Percentiles rank a stretch among this genome's conserved stretches.
phyloP scores from a whole-genome alignment of 2,113 vertebrate species.

The Pelecanus crispus region DNA sequence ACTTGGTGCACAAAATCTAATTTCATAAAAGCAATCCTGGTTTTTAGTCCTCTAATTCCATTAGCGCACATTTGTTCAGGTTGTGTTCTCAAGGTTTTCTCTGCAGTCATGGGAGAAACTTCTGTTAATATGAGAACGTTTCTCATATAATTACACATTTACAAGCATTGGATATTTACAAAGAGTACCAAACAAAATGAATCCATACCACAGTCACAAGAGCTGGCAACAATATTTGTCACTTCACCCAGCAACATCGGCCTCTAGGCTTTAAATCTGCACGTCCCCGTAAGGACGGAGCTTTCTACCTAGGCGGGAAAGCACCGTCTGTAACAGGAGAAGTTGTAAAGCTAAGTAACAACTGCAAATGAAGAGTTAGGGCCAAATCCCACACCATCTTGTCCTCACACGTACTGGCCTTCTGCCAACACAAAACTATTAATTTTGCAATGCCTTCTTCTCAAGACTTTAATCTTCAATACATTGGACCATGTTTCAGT shows the following conservation, averaged over 20 bases:
- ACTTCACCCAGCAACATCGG: background rate
- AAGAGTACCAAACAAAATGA: background rate
- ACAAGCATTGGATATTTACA: background rate
- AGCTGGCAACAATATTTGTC: background rate
- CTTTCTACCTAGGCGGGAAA: background rate
- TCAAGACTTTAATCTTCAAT: background rate
- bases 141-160: background rate
- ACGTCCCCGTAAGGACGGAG: background rate
- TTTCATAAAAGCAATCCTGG: background rate
- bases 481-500: background rate
- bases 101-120: background rate
- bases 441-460: background rate
- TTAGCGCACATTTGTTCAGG: background rate
- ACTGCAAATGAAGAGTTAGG: background rate
- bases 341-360: background rate
- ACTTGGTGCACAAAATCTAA: background rate
- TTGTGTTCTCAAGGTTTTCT: background rate
- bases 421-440: background rate
- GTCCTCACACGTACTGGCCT: background rate
- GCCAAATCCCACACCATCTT: background rate
- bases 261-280: background rate
- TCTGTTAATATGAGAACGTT: background rate
- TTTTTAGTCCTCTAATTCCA: background rate
- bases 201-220: background rate
- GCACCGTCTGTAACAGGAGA: background rate